These are phyloP conservation scores for Artibeus lituratus DNA, from an alignment of 2,797 vertebrate genomes.

Conservation along the genomic window DNA sequence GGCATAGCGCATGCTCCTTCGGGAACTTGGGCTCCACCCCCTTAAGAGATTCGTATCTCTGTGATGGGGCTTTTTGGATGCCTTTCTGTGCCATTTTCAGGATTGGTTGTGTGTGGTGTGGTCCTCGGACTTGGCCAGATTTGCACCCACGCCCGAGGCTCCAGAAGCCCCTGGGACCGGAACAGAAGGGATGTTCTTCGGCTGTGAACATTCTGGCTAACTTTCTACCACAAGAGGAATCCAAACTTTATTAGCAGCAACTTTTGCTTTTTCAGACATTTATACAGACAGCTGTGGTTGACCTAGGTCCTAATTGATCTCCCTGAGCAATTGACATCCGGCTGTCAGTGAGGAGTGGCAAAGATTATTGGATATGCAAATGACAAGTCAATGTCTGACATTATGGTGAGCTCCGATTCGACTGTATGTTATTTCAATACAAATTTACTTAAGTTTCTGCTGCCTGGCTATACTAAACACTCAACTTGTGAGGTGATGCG, in stretches of 20 bases:
- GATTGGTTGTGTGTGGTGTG: neutral
- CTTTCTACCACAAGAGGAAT: neutral
- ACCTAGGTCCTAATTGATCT: constrained; percentile 8
- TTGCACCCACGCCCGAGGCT: neutral
- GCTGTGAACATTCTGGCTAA: neutral
- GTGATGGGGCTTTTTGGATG: neutral
- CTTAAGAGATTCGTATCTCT: neutral
- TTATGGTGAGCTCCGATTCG: neutral
- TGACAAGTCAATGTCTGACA: constrained; percentile 41
- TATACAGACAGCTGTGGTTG: neutral
- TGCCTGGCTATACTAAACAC: neutral
- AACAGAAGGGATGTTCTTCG: neutral
- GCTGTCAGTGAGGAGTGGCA: neutral
- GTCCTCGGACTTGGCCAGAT: neutral
- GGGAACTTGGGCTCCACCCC: no score
- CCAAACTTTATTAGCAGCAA: neutral
- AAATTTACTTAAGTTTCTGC: neutral
- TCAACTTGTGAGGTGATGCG: neutral
- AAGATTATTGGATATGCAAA: constrained; percentile 55
- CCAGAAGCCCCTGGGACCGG: neutral
- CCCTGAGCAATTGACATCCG: constrained; percentile 1
- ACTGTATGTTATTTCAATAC: constrained; percentile 28
- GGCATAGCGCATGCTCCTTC: neutral
- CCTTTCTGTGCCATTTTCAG: neutral
- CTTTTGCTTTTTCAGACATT: neutral